Base-by-base conservation (phyloP, 2,113 vertebrate genomes). In the Bufo gargarizans region DNA sequence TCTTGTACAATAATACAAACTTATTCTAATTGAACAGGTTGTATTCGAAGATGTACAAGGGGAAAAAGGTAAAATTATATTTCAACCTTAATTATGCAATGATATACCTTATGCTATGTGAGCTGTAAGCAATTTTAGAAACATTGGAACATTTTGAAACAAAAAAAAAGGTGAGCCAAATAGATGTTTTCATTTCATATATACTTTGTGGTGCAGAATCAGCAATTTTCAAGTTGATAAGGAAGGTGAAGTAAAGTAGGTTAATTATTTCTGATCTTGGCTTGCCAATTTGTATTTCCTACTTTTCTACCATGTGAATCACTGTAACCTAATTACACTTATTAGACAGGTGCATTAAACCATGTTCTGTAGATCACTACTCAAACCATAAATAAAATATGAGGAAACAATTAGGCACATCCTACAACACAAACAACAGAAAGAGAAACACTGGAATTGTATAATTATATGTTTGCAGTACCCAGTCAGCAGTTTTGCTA, bases 401-500 rank as follows among this genome's bases (percentile, higher is more conserved):
- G 87, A 91, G 92, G 76, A 87, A 89, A 82, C 77, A 92, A 92
- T 94, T 92, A 91, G 33, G 19, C 63, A 19, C 50, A 17, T 65
- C 58, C 89, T 84, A 58, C 49, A 87, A 91, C 92, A 92, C 85
- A 86, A 81, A 20, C 2, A 87, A 19, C 63, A 69, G 81, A n/a
- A 55, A 92, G 90, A 90, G 86, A 90, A 85, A 90, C 79, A 87
- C 20, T 47, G 49, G 84, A 79, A 89, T 92, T 85, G 90, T 91
- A 89, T 91, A 93, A 94, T 94, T 94, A 93, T 94, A 93, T 93
- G 49, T 92, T 93, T 92, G 90, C 90, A 89, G 43, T 77, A 90
- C 84, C 45, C 90, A 92, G 91, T 93, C 92, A 92, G 92, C 91
- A 91, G 59, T 91, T 91, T 91, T 90, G 63, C 89, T 11, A 89